Conservation (phyloP, 2,113 vertebrate genomes). For the Amphilophus citrinellus region DNA sequence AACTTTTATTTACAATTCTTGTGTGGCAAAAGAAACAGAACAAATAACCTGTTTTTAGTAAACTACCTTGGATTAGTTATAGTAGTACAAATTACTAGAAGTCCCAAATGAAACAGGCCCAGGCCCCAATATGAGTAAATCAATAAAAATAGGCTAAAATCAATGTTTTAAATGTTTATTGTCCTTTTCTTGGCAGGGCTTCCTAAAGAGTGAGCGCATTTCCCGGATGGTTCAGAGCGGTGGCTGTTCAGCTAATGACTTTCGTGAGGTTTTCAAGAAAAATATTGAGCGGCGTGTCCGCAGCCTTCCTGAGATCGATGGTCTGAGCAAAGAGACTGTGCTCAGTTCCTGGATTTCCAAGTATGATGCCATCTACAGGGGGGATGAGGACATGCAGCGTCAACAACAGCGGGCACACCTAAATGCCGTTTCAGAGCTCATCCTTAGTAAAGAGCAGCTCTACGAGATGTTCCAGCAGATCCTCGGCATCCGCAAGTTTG, state of each 20-base stretch:
- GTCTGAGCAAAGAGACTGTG: slow-evolving; percentile 98
- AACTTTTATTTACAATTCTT: not conserved
- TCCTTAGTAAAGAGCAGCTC: slow-evolving; percentile 97
- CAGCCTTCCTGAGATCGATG: slow-evolving; percentile 95
- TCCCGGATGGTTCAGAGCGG: slow-evolving; percentile 96
- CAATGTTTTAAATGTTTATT: not conserved
- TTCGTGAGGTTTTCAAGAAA: slow-evolving; percentile 97
- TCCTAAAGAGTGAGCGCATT: slow-evolving; percentile 95
- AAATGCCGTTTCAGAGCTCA: slow-evolving; percentile 93
- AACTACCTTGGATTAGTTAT: too few relatives aligned
- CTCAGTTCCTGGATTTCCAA: slow-evolving; percentile 98
- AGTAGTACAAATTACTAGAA: too few relatives aligned
- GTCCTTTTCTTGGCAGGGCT: slow-evolving; percentile 82
- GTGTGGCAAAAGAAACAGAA: too few relatives aligned
- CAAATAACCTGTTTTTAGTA: too few relatives aligned
- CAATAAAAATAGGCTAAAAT: too few relatives aligned
- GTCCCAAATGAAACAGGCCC: too few relatives aligned
- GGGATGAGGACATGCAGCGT: slow-evolving; percentile 91
- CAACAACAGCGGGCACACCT: slow-evolving; percentile 88
- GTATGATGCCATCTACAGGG: slow-evolving; percentile 93
- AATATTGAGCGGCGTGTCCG: slow-evolving; percentile 96
- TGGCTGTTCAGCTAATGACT: slow-evolving; percentile 94
- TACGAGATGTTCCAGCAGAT: slow-evolving; percentile 99
- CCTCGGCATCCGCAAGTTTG: slow-evolving; percentile 92
- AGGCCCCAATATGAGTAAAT: too few relatives aligned